Evolutionary conservation across 2,113 vertebrate species (phyloP).

Genomic region (Eclectus roratus): DNA sequence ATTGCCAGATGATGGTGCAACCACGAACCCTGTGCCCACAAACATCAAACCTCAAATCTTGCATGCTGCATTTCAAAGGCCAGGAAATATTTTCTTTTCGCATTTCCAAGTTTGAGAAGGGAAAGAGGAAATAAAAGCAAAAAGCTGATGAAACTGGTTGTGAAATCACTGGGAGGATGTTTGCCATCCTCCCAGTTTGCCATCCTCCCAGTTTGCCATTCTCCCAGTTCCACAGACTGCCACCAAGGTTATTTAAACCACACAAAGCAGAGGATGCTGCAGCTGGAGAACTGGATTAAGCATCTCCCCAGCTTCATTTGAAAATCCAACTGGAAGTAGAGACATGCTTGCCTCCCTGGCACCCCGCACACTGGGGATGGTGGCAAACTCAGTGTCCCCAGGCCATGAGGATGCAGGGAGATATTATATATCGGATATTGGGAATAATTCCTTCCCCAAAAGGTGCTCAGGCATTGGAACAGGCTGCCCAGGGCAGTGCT

Average conservation of each 20-base stretch:
- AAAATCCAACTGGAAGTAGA: not conserved
- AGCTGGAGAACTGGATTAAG: not conserved
- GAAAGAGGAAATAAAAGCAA: not conserved
- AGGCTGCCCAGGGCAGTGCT: not conserved
- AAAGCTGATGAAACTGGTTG: not conserved
- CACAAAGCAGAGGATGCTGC: not conserved
- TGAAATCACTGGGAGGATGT: not conserved
- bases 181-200: not conserved
- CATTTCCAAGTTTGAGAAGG: not conserved
- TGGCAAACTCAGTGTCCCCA: not conserved
- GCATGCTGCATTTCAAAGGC: not conserved
- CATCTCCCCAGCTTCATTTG: not conserved
- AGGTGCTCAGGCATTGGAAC: not conserved
- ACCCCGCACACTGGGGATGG: too few relatives aligned
- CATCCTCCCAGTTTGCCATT: not conserved
- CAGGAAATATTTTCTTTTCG: not conserved
- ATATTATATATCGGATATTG: too few relatives aligned
- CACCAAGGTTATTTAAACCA: not conserved
- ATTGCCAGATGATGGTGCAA: not conserved
- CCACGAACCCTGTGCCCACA: not conserved
- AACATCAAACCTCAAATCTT: not conserved
- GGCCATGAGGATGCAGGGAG: not conserved
- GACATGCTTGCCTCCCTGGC: rapidly evolving
- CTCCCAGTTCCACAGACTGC: not conserved
- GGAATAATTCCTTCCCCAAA: not conserved